These are phyloP conservation scores for Pristionchus entomophagus DNA, from an alignment of 2,888 invertebrate species.

Conservation along the genomic window DNA sequence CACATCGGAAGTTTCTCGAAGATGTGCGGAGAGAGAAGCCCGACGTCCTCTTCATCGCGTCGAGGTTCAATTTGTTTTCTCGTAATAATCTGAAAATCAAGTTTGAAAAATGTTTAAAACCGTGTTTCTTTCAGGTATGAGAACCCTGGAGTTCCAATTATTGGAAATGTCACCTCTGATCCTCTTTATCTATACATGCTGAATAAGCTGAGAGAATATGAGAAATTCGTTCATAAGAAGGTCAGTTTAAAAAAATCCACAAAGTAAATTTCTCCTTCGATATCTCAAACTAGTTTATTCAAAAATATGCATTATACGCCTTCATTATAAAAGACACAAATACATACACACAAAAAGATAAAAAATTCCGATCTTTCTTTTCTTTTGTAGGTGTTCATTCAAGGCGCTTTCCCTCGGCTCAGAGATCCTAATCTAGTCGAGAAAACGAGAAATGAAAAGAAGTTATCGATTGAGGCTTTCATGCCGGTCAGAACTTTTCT, in stretches of 20 bases:
- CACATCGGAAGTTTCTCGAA: not conserved
- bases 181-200: not conserved
- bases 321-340: no score
- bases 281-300: no score
- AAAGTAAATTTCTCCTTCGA: no score
- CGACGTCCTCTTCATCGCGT: not conserved
- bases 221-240: not conserved
- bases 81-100: no score
- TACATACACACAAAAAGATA: not conserved
- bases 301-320: no score
- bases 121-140: not conserved
- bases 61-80: no score
- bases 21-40: not conserved
- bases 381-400: not conserved
- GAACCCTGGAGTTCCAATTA: not conserved
- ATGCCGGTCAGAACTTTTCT: not conserved
- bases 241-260: not conserved
- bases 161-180: not conserved
- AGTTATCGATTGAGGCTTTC: not conserved
- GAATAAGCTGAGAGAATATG: not conserved
- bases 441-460: not conserved
- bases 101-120: not conserved
- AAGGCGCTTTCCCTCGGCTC: not conserved
- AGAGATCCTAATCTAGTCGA: not conserved
- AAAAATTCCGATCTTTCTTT: not conserved